Evolutionary conservation across 2,797 vertebrate species (phyloP), one percentile per base, ranked within the genome.

Genomic region (Hemitrygon akajei): DNA sequence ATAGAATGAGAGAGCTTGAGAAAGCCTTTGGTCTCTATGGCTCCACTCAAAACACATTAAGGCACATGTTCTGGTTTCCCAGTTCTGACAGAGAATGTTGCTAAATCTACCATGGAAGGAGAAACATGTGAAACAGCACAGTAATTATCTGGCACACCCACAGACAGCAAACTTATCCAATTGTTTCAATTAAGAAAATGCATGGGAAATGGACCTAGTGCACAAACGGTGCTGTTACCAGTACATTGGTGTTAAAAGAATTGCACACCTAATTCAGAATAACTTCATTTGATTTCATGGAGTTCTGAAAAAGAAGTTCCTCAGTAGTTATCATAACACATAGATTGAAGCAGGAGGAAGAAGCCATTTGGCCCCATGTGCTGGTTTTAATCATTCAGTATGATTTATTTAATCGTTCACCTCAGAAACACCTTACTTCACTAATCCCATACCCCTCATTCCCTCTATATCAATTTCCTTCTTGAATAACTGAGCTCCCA

Each of bases 111-210:
- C 71, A 92, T 75, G 69, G 71, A 34, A 56, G 5, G 34, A 34
- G 63, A 69, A 73, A 75, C 3, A 25, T 75, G 71, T 75, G 9
- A 14, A 71, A 22, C 7, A 0, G 34, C 12, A 69, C 86, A 47
- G 69, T 30, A 73, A 3, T 22, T 5, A 73, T 40, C 91, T 27
- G 73, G 66, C 71, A 56, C 71, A 93, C 91, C 91, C 91, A 56
- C 27, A 0, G 91, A 75, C 56, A 93, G 91, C 91, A 93, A 93
- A 75, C 47, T 30, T 93, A 93, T 76, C 91, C 91, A 93, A 75
- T 93, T 76, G 71, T 76, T 93, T 76, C 89, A 71, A 73, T 58
- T 76, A 93, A 92, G 37, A 40, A 93, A 93, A 93, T 40, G 73
- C 11, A 76, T 93, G 37, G 91, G 71, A 93, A 93, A 40, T 93